Base-by-base conservation (phyloP, 2,888 invertebrate genomes). In the Drosophila paranaensis region DNA sequence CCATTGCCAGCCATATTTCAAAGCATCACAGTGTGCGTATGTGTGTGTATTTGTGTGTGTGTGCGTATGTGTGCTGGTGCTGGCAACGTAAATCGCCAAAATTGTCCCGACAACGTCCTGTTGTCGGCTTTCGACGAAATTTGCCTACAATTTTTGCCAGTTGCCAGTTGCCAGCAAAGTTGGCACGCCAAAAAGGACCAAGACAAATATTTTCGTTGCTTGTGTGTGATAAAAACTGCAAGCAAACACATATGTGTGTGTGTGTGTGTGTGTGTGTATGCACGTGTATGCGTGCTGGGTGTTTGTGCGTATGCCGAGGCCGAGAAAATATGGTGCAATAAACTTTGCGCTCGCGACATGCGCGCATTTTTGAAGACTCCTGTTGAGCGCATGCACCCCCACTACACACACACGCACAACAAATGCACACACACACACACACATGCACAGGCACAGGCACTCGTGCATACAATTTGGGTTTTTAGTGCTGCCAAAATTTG, bases 41-140 rank as follows among this genome's bases (percentile, higher is more conserved):
- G n/a, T 48, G n/a, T 66, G 51, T 73, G 33, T 75, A 30, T 33
- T 33, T 55, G 37, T 37, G 53, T 37, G 33, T 65, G 45, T 74
- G 42, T 71, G 46, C 27, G 37, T 54, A 37, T 25, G 57, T 45
- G 9, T 50, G 67, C 20, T 61, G 60, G 62, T 61, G 45, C 60
- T 75, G 74, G 67, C 74, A 81, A 74, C 75, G 89, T 75, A 89
- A 84, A 87, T 89, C 79, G 82, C 78, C 89, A 64, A 83, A 83
- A 89, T 70, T 69, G 71, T 74, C 68, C 74, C 65, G 67, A 61
- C 69, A 77, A 69, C 67, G 79, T 70, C 68, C 63, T 62, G 86
- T 79, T 72, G 88, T 74, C 74, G 74, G 66, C 84, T 81, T 81
- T 82, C 83, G 84, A 73, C 88, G 72, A 89, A 83, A 87, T 83